A percentile compares a stretch with the other conserved stretches of the same genome.
Conservation (phyloP, 2,113 vertebrate genomes). For the Sylvietta virens region DNA sequence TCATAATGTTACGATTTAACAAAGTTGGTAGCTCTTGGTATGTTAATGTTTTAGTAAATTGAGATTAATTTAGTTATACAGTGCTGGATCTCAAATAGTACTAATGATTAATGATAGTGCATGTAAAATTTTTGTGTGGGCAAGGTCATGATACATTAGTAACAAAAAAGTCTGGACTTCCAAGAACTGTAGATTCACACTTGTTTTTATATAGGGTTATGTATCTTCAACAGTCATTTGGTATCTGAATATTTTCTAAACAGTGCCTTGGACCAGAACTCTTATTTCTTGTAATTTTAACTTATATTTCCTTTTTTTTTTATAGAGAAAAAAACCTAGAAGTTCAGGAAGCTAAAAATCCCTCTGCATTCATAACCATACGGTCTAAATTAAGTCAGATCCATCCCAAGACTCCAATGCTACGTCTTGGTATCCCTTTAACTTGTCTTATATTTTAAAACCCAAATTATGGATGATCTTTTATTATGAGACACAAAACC, state of each 20-base stretch:
- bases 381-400: not conserved
- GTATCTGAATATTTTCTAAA: not conserved
- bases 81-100: conserved; percentile 42
- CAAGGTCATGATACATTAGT: conserved; percentile 46
- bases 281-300: not conserved
- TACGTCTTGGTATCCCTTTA: not conserved
- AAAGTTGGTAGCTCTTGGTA: conserved; percentile 56
- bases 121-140: not conserved
- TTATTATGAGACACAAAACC: not conserved
- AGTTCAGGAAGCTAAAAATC: not conserved
- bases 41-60: conserved; percentile 69
- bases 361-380: not conserved
- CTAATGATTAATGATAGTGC: conserved; percentile 64
- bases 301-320: not conserved
- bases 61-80: conserved; percentile 71
- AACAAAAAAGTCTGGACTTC: not conserved
- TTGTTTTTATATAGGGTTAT: not conserved
- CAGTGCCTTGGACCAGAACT: not conserved
- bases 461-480: not conserved
- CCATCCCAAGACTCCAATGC: not conserved
- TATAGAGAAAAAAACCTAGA: not conserved
- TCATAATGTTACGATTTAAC: conserved; percentile 37
- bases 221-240: not conserved
- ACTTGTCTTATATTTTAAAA: not conserved
- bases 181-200: not conserved